phyloP scores from a whole-genome alignment of 2,797 vertebrate species.

The Rhinoraja longicauda region DNA sequence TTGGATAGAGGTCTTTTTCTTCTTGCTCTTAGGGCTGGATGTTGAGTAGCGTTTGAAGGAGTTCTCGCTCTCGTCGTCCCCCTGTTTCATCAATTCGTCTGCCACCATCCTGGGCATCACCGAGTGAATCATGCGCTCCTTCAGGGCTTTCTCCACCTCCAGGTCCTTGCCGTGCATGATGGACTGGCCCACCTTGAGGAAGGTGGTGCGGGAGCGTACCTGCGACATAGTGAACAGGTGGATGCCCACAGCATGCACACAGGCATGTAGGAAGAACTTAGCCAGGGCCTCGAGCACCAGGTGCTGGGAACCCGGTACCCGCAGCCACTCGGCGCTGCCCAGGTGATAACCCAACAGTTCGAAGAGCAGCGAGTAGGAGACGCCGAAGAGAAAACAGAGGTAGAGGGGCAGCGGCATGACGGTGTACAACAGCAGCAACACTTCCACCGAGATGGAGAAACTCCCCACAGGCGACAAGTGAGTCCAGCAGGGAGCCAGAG shows the following conservation, averaged over 20 bases:
- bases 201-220: conserved; percentile 93
- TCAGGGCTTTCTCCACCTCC: conserved; percentile 95
- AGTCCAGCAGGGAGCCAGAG: conserved; percentile 45
- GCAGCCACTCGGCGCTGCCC: conserved; percentile 57
- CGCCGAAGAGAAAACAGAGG: conserved; percentile 78
- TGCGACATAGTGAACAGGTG: conserved; percentile 96
- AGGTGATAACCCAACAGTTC: conserved; percentile 80
- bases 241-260: conserved; percentile 82
- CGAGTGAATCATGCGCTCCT: conserved; percentile 98
- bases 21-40: conserved; percentile 79
- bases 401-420: conserved; percentile 90
- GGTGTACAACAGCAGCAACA: conserved; percentile 85
- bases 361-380: conserved; percentile 82
- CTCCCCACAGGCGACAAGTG: conserved; percentile 88
- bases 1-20: conserved; percentile 93
- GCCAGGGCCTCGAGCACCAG: conserved; percentile 71
- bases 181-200: conserved; percentile 94
- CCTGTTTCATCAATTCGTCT: conserved; percentile 90
- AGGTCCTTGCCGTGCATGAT: conserved; percentile 98
- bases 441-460: conserved; percentile 89
- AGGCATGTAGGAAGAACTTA: conserved; percentile 82
- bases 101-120: conserved; percentile 93
- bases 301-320: conserved; percentile 48
- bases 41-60: conserved; percentile 77
- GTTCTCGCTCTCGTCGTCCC: conserved; percentile 86